phyloP scores from a whole-genome alignment of 2,797 vertebrate species.

The Thalassophryne amazonica region DNA sequence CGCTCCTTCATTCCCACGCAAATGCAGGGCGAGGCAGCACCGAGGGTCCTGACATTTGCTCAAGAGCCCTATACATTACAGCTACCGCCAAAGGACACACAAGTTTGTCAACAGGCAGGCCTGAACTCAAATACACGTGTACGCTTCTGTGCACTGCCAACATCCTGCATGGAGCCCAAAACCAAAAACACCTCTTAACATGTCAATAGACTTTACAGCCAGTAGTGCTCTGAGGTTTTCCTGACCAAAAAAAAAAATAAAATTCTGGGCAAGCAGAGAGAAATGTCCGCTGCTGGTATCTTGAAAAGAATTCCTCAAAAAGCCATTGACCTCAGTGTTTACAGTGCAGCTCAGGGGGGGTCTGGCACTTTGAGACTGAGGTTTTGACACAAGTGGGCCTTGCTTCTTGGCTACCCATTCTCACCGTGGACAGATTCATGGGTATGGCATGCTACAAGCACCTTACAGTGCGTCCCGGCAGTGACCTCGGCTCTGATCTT shows the following conservation, averaged over 20 bases:
- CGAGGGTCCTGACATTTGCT: slow-evolving; percentile 16
- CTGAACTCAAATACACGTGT: neutral
- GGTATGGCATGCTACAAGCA: slow-evolving; percentile 1
- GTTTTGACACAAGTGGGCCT: slow-evolving; percentile 21
- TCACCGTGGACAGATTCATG: slow-evolving; percentile 33
- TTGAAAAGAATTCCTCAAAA: slow-evolving; percentile 56
- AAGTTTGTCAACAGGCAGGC: slow-evolving; percentile 49
- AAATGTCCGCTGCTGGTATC: slow-evolving; percentile 49
- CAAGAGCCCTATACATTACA: slow-evolving; percentile 23
- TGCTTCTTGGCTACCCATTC: slow-evolving; percentile 8
- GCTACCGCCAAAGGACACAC: slow-evolving; percentile 28
- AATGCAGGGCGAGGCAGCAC: slow-evolving; percentile 13
- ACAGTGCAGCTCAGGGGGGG: slow-evolving; percentile 21
- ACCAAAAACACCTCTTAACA: slow-evolving; percentile 73
- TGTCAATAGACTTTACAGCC: slow-evolving; percentile 66
- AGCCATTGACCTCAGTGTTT: slow-evolving; percentile 54
- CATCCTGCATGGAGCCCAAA: slow-evolving; percentile 35
- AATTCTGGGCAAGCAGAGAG: slow-evolving; percentile 42
- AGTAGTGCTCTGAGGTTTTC: slow-evolving; percentile 61
- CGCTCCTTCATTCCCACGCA: slow-evolving; percentile 58
- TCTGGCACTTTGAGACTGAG: slow-evolving; percentile 39
- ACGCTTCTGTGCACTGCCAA: neutral
- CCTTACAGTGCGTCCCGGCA: slow-evolving; percentile 7
- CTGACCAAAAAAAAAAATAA: slow-evolving; percentile 55
- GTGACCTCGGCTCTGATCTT: slow-evolving; percentile 19